phyloP scores from a whole-genome alignment of 2,113 vertebrate genomes.

The Willisornis vidua region DNA sequence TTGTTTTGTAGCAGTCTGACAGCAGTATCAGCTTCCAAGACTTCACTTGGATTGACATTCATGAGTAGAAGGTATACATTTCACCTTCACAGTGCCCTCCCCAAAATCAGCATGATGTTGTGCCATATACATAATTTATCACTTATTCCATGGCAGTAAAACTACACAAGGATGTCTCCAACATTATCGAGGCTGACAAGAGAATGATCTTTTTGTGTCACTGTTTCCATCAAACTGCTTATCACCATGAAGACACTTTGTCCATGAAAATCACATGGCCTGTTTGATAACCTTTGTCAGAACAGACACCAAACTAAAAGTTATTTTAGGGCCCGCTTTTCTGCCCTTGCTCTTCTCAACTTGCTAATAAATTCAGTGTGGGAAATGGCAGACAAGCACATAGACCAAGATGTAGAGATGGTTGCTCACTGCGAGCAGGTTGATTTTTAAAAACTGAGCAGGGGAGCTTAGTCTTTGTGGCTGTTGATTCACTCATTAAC shows the following conservation, averaged over 20 bases:
- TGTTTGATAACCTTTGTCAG: neutral
- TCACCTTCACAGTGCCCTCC: conserved; percentile 31
- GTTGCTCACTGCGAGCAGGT: neutral
- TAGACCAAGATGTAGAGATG: neutral
- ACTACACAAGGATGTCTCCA: neutral
- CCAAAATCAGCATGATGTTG: conserved; percentile 23
- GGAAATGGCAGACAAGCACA: neutral
- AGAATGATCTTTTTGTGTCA: neutral
- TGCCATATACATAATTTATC: conserved; percentile 26
- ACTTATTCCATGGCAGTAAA: neutral
- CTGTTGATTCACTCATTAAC: neutral
- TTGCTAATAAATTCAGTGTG: neutral
- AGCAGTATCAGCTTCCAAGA: neutral
- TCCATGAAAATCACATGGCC: neutral
- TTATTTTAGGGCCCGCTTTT: neutral
- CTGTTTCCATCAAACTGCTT: neutral
- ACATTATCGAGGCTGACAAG: neutral
- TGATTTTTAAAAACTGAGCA: neutral
- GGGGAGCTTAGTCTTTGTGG: neutral
- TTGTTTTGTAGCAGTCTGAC: conserved; percentile 5
- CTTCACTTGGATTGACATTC: conserved; percentile 7
- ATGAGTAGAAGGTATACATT: neutral
- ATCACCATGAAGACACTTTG: neutral
- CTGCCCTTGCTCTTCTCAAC: neutral
- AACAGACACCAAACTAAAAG: neutral